Conservation (phyloP, 2,113 vertebrate species). For the Myiagra hebetior region DNA sequence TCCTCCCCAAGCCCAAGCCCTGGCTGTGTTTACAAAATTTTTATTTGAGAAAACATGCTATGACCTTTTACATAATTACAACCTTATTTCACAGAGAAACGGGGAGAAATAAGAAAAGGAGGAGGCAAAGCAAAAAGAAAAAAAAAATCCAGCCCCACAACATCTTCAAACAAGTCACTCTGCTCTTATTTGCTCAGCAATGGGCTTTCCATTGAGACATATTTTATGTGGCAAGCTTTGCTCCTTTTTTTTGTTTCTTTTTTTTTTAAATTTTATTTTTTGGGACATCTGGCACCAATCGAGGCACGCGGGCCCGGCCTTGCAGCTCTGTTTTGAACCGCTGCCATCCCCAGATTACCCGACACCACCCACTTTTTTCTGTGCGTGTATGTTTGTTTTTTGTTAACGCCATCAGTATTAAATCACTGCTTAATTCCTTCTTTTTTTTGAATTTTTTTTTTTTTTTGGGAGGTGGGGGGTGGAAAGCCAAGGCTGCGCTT, state of each 20-base stretch:
- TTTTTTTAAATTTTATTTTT: not conserved
- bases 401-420: slow-evolving; percentile 24
- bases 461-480: accelerated
- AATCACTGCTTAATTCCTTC: slow-evolving; percentile 25
- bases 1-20: slow-evolving; percentile 21
- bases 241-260: not conserved
- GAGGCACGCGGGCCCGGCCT: slow-evolving; percentile 75
- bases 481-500: not conserved
- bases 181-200: slow-evolving; percentile 59
- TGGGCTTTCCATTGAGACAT: slow-evolving; percentile 80
- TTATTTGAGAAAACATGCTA: slow-evolving; percentile 31
- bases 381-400: slow-evolving; percentile 2
- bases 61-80: slow-evolving; percentile 68
- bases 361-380: slow-evolving; percentile 75
- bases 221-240: slow-evolving; percentile 83
- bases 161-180: slow-evolving; percentile 63
- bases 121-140: not conserved
- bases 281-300: slow-evolving; percentile 92
- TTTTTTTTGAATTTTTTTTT: not conserved
- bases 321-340: slow-evolving; percentile 83
- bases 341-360: slow-evolving; percentile 86
- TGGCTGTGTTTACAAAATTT: not conserved
- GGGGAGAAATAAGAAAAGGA: not conserved
- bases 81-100: slow-evolving; percentile 53
- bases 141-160: slow-evolving; percentile 22